phyloP scores from a whole-genome alignment of 2,797 vertebrate genomes.

The Semotilus atromaculatus region DNA sequence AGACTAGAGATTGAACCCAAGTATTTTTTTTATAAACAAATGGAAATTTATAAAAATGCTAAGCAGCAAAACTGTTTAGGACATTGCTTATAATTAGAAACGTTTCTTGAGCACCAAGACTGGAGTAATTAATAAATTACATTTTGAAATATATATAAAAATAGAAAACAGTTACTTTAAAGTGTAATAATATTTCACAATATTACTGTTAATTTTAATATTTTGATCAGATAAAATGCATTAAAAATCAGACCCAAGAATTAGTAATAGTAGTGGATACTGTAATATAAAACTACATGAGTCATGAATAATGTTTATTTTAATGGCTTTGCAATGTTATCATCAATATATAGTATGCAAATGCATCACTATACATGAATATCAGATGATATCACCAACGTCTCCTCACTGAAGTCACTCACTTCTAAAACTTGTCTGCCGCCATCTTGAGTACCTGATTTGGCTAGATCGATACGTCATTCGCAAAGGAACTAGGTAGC shows the following conservation, averaged over 20 bases:
- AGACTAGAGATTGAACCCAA: slow-evolving; percentile 6
- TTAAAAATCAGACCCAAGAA: neutral
- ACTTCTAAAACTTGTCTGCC: too few relatives aligned
- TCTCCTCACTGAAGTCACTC: too few relatives aligned
- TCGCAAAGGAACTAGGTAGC: too few relatives aligned
- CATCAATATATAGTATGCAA: neutral
- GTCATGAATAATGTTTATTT: neutral
- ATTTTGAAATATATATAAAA: neutral
- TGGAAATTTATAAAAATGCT: neutral
- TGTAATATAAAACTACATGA: neutral
- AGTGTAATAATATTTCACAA: neutral
- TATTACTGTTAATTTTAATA: neutral
- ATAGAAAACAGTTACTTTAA: too few relatives aligned
- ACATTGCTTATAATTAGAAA: neutral
- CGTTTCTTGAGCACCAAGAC: neutral
- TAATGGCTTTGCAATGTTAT: neutral
- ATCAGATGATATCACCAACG: too few relatives aligned
- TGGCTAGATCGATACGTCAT: too few relatives aligned
- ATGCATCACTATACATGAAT: too few relatives aligned
- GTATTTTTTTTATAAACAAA: neutral
- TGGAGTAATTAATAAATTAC: neutral
- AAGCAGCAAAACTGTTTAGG: neutral
- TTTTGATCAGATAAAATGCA: neutral
- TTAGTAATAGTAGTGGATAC: neutral
- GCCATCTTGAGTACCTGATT: too few relatives aligned